Evolutionary conservation across 2,113 vertebrate genomes (phyloP), one percentile per base, ranked within the genome.

Genomic region (Toxostoma redivivum): DNA sequence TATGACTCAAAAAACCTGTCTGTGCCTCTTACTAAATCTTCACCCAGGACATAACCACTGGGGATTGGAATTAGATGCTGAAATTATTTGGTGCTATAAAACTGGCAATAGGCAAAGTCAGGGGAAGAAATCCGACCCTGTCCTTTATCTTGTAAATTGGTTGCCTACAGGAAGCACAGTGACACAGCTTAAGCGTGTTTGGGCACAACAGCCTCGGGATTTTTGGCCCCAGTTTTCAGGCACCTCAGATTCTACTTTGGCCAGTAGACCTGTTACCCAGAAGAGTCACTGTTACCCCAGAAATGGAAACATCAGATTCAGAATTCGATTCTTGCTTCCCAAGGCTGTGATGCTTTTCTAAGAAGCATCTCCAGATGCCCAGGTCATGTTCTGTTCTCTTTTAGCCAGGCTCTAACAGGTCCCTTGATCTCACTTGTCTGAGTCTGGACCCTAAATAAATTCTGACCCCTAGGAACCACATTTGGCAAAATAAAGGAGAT

Each of bases 401-500:
- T 47, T 62, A 38, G 11, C 27, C 38, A 58, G 10, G 42, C 57
- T 37, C 61, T 80, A 56, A 20, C 28, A 64, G 2, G 10, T 77
- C 10, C 31, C 45, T 70, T 4, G 0, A 28, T 37, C n/a, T 87
- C 48, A 38, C 12, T 45, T 33, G 19, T 58, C 31, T 2, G 3
- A 30, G n/a, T 21, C 28, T 7, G 24, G 54, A 83, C 9, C 18
- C 23, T 47, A 57, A 76, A 18, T 30, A 71, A 88, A 74, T 44
- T 86, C 67, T 78, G 42, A 82, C 5, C 7, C 27, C 11, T 23
- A 38, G 62, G 21, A 83, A 33, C 10, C 7, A 81, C 30, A 11
- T 30, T 42, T 7, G 15, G 42, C 0, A 0, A 77, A 57, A 66
- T 4, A 17, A 22, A 15, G 17, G 28, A 10, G 9, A 42, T 16